phyloP scores from a whole-genome alignment of 1,140 invertebrate species.

The Mya arenaria region DNA sequence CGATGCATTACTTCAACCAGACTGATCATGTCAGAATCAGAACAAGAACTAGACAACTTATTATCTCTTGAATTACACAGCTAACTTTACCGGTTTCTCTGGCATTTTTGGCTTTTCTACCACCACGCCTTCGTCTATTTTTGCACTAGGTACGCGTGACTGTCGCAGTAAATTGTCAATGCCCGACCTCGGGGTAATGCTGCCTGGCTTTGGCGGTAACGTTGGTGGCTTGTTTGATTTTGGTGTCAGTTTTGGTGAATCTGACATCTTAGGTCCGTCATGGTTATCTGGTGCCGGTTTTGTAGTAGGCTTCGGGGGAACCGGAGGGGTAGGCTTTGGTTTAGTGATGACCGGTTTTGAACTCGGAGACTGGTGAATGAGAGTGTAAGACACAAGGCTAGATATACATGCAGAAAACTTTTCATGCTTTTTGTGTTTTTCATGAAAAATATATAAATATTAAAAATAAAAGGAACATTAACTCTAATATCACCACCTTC shows the following conservation, averaged over 20 bases:
- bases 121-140: background rate
- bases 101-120: background rate
- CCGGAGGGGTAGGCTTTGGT: constrained; percentile 18
- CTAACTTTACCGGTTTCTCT: constrained; percentile 37
- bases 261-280: background rate
- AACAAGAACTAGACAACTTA: too few species aligned
- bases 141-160: constrained; percentile 25
- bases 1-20: too few species aligned
- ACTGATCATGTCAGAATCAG: too few species aligned
- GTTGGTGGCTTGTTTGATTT: constrained; percentile 8
- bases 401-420: constrained; percentile 8
- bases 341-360: constrained; percentile 41
- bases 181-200: background rate
- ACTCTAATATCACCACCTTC: too few species aligned
- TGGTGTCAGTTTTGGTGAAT: constrained; percentile 30
- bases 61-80: too few species aligned
- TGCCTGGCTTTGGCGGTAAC: constrained; percentile 26
- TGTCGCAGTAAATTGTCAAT: constrained; percentile 51
- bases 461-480: too few species aligned
- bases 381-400: background rate
- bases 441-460: too few species aligned
- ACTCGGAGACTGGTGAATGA: constrained; percentile 25
- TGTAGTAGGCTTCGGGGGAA: constrained; percentile 43
- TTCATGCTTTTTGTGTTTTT: too few species aligned
- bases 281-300: background rate